Evolutionary conservation across 2,888 invertebrate genomes (phyloP).

Genomic region (Argyresthia goedartella): DNA sequence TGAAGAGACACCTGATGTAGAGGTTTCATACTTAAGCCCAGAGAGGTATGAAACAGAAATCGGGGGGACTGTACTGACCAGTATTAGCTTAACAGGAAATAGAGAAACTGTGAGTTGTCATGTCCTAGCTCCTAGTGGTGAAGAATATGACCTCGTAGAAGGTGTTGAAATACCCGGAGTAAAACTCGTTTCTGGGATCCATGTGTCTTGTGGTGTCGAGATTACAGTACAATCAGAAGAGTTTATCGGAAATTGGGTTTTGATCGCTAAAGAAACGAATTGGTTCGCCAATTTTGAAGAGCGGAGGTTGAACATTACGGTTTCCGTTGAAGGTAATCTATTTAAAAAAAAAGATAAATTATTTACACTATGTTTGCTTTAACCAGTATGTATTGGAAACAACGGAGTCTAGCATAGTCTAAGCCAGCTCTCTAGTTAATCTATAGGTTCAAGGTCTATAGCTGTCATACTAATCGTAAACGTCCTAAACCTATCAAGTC

Average conservation of each 20-base stretch:
- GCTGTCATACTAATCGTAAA: too few relatives aligned
- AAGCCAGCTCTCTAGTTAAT: too few relatives aligned
- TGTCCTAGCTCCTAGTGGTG: slow-evolving; percentile 30
- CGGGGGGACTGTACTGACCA: not conserved
- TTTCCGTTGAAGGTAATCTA: slow-evolving; percentile 40
- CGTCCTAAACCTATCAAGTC: too few relatives aligned
- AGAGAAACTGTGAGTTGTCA: slow-evolving; percentile 27
- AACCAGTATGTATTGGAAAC: too few relatives aligned
- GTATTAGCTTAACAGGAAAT: not conserved
- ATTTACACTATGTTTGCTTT: too few relatives aligned
- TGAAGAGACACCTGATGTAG: too few relatives aligned
- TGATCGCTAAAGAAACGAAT: slow-evolving; percentile 29
- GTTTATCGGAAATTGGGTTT: slow-evolving; percentile 37
- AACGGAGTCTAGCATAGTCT: not conserved
- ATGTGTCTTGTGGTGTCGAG: slow-evolving; percentile 30
- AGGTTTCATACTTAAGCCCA: not conserved
- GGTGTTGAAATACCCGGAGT: slow-evolving; percentile 17
- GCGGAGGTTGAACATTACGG: slow-evolving; percentile 34
- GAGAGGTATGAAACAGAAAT: not conserved
- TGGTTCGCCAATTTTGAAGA: slow-evolving; percentile 21
- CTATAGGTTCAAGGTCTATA: too few relatives aligned
- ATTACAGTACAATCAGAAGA: slow-evolving; percentile 26
- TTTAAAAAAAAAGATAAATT: not conserved
- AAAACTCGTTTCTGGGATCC: slow-evolving; percentile 18
- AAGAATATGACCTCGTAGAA: slow-evolving; percentile 22